A percentile compares a stretch with the other conserved stretches of the same genome.
Evolutionary conservation across 2,797 vertebrate species (phyloP).

Genomic region (Hybognathus amarus): DNA sequence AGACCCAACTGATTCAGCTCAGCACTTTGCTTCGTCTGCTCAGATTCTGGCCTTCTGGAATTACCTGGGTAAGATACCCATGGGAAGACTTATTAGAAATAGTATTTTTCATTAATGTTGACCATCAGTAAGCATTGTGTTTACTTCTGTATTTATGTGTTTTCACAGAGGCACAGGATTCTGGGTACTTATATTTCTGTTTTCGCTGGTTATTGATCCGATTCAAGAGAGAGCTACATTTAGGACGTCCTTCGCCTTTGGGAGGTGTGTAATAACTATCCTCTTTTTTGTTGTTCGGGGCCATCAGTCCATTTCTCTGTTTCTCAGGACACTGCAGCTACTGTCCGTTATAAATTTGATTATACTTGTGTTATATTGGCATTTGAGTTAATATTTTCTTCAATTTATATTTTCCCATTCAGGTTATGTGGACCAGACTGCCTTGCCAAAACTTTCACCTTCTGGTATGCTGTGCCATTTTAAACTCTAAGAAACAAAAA

Average conservation of each 20-base stretch:
- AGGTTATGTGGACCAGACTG: conserved; percentile 96
- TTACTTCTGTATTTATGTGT: not conserved
- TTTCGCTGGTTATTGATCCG: conserved; percentile 97
- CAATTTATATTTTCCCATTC: conserved; percentile 49
- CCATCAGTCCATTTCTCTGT: not conserved
- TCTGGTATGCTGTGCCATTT: conserved; percentile 93
- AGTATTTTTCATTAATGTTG: not conserved
- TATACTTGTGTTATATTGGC: not conserved
- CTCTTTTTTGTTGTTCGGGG: not conserved
- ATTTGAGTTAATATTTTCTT: not conserved
- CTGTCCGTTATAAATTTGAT: not conserved
- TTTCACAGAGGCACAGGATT: conserved; percentile 93
- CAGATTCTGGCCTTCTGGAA: conserved; percentile 94
- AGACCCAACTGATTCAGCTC: conserved; percentile 93
- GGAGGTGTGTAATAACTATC: conserved; percentile 83
- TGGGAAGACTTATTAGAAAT: not conserved
- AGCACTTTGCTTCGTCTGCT: conserved; percentile 90
- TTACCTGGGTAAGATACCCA: conserved; percentile 85
- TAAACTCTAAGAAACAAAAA: conserved; percentile 96
- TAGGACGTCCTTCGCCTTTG: conserved; percentile 93
- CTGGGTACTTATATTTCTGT: conserved; percentile 96
- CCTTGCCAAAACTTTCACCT: conserved; percentile 98
- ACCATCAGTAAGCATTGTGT: not conserved
- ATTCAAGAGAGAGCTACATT: conserved; percentile 95
- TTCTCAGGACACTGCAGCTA: not conserved